phyloP scores from a whole-genome alignment of 2,888 invertebrate genomes.

The Fabriciana adippe region DNA sequence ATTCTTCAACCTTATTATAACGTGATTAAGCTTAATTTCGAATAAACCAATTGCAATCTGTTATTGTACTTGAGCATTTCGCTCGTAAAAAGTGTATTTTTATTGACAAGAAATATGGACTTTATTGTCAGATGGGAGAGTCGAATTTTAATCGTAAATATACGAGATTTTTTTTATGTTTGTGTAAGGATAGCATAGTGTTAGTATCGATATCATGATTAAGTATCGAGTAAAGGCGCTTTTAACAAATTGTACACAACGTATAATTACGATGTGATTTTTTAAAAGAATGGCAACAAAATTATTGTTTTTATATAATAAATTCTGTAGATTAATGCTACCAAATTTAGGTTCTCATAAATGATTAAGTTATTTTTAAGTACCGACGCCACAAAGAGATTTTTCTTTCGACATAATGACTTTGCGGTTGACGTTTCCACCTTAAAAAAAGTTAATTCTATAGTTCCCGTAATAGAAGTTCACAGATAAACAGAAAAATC shows the following conservation, averaged over 20 bases:
- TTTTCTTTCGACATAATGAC: too few species aligned
- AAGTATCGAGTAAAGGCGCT: conserved; percentile 22
- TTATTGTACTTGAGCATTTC: conserved; percentile 19
- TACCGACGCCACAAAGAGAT: too few species aligned
- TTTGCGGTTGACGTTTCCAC: too few species aligned
- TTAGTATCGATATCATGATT: conserved; percentile 34
- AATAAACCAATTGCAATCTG: conserved; percentile 34
- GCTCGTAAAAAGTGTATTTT: conserved; percentile 16
- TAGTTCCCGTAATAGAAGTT: too few species aligned
- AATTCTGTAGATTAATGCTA: too few species aligned
- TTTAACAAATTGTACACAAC: conserved; percentile 3
- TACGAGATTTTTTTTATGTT: conserved; percentile 27
- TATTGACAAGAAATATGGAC: conserved; percentile 10
- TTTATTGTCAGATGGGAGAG: conserved; percentile 4
- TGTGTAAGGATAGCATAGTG: conserved; percentile 31
- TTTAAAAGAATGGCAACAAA: not conserved
- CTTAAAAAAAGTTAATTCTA: too few species aligned
- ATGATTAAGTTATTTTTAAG: too few species aligned
- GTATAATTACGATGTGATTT: conserved; percentile 4
- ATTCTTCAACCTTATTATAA: conserved; percentile 37
- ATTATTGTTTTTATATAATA: not conserved
- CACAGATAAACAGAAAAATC: too few species aligned
- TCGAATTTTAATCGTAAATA: not conserved
- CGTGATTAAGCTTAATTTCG: conserved; percentile 41
- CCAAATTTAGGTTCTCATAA: too few species aligned